Evolutionary conservation across 2,888 invertebrate genomes (phyloP).

Genomic region (Thera britannica): DNA sequence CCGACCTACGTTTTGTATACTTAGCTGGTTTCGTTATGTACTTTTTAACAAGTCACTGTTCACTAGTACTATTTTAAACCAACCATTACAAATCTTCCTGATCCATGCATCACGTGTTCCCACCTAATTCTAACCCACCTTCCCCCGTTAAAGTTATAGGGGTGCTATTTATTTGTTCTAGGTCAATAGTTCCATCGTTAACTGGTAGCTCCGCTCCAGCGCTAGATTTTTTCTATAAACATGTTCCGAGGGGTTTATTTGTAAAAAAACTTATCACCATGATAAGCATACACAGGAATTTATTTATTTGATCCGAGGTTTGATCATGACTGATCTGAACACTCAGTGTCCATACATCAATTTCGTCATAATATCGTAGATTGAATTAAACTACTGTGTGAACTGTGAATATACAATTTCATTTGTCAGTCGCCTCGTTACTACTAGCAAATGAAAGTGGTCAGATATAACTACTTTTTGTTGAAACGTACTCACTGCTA

Average conservation of each 20-base stretch:
- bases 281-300: too few relatives aligned
- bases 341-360: too few relatives aligned
- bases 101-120: constrained; percentile 1
- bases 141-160: constrained; percentile 14
- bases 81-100: constrained; percentile 4
- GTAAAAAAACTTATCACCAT: too few relatives aligned
- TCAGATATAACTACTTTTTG: background rate
- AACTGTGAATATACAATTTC: background rate
- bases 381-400: too few relatives aligned
- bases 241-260: too few relatives aligned
- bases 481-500: too few relatives aligned
- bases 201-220: background rate
- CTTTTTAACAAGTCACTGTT: background rate
- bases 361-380: too few relatives aligned
- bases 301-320: too few relatives aligned
- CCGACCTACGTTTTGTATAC: too few relatives aligned
- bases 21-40: too few relatives aligned
- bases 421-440: background rate
- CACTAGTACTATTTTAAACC: background rate
- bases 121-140: constrained; percentile 6
- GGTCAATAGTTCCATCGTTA: constrained; percentile 3
- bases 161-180: constrained; percentile 20
- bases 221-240: too few relatives aligned
- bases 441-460: background rate
- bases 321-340: too few relatives aligned